Percentiles rank a stretch among this genome's conserved stretches.
Conservation (phyloP, 2,113 vertebrate species). For the Rhipidura dahli region DNA sequence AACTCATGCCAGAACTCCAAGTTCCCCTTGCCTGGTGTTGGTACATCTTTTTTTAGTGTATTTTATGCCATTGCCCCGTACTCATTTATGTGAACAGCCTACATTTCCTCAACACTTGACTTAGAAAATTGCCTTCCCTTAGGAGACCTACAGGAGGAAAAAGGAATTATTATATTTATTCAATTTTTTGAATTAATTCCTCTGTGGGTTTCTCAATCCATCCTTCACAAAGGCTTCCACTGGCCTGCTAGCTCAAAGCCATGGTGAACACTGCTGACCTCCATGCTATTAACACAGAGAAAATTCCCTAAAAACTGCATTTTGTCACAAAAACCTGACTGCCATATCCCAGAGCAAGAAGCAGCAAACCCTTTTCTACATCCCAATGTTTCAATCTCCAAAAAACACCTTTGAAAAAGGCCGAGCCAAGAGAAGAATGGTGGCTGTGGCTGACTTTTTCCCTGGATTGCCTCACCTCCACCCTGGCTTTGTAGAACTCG, state of each 20-base stretch:
- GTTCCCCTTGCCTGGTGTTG: neutral
- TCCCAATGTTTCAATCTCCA: neutral
- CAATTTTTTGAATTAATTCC: neutral
- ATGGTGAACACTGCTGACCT: neutral
- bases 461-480: slow-evolving; percentile 80
- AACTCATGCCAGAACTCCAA: neutral
- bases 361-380: accelerated
- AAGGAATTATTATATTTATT: neutral
- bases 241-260: neutral
- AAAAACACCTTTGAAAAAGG: neutral
- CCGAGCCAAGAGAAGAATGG: neutral
- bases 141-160: neutral
- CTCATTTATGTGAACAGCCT: neutral
- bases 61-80: neutral
- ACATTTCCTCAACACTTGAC: neutral
- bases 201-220: neutral
- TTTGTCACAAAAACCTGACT: neutral
- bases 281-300: neutral
- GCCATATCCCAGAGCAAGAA: neutral
- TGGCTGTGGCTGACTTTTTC: neutral
- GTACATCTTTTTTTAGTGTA: neutral
- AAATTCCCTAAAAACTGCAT: neutral
- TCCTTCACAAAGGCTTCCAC: neutral
- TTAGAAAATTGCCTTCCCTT: neutral
- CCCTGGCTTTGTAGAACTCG: slow-evolving; percentile 96